Evolutionary conservation across 2,888 invertebrate species (phyloP).

Genomic region (Tricholauxania praeusta): DNA sequence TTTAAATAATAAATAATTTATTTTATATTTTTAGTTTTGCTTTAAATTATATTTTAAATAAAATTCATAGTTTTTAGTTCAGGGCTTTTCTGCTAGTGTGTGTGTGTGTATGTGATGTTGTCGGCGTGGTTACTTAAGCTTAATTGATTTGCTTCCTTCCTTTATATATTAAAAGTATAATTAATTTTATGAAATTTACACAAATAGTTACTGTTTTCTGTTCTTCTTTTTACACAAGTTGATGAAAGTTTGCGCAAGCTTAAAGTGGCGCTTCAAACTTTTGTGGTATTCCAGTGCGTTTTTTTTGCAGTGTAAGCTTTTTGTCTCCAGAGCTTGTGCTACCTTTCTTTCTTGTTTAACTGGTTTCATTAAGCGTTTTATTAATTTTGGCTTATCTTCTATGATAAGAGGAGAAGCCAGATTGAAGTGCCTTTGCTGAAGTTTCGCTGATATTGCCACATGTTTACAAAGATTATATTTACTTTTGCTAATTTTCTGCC

Average conservation of each 20-base stretch:
- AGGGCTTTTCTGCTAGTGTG: conserved; percentile 24
- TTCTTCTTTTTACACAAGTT: conserved; percentile 8
- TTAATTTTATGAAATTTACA: conserved; percentile 55
- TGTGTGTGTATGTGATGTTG: conserved; percentile 49
- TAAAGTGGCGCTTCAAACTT: background rate
- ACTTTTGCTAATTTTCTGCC: conserved; percentile 39
- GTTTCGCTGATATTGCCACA: conserved; percentile 59
- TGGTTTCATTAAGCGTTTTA: no score
- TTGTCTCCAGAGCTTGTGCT: conserved; percentile 41
- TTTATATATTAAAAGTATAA: conserved; percentile 51
- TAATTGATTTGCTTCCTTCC: conserved; percentile 47
- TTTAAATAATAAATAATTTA: conserved; percentile 6
- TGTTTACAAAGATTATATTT: conserved; percentile 38
- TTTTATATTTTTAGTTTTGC: background rate
- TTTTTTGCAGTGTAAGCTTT: background rate
- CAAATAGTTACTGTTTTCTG: conserved; percentile 53
- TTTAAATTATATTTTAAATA: conserved; percentile 15
- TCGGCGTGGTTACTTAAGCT: conserved; percentile 34
- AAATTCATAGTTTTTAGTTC: conserved; percentile 9
- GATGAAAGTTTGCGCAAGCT: background rate
- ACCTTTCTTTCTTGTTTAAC: background rate
- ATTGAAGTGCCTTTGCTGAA: conserved; percentile 25
- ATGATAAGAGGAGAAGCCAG: no score
- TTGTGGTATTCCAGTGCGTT: background rate
- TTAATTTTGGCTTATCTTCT: no score